Base-by-base conservation (phyloP, 2,797 vertebrate species). In the Takifugu ocellatus region DNA sequence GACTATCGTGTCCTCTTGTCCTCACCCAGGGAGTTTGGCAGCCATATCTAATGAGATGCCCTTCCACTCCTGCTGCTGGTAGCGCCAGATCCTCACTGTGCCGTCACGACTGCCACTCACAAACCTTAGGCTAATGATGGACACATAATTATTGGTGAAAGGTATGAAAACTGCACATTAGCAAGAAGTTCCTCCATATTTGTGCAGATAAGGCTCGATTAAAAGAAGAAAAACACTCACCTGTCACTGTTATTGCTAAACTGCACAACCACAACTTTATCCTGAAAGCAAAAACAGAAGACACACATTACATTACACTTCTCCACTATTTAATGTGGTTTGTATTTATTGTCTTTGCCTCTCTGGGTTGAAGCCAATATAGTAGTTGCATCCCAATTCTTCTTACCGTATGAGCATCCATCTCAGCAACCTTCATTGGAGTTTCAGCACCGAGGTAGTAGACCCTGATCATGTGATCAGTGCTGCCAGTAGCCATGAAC, bases 71-170 rank as follows among this genome's bases (percentile, higher is more conserved):
- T 98, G 97, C 68, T 98, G 94, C 78, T 98, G 94, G 83, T 95
- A 99, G 24, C 93, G 94, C 97, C 97, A 99, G 66, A 99, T 90
- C 75, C 93, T 93, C 56, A 93, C 96, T n/a, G 95, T 98, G 70
- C 97, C 96, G 49, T 99, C 97, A 59, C 97, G 92, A 89, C 97
- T 99, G 71, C 96, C 97, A 47, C 97, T 99, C 83, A 98, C 96
- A 87, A 99, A 98, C 79, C 94, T 91, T 74, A 98, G 86, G 67
- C 92, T 93, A 72, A 14, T 74, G 8, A 77, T 33, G 57, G 8
- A 70, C 1, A 67, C 45, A 59, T 49, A 56, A n/a, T 61, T 3
- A 62, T 29, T 24, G 1, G 12, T 76, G 27, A 72, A 42, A 57
- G 3, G 15, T 16, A 51, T 1, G 11, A 47, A 51, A 51, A 36